phyloP scores from a whole-genome alignment of 1,140 invertebrate species.

The Oreohelix idahoensis region DNA sequence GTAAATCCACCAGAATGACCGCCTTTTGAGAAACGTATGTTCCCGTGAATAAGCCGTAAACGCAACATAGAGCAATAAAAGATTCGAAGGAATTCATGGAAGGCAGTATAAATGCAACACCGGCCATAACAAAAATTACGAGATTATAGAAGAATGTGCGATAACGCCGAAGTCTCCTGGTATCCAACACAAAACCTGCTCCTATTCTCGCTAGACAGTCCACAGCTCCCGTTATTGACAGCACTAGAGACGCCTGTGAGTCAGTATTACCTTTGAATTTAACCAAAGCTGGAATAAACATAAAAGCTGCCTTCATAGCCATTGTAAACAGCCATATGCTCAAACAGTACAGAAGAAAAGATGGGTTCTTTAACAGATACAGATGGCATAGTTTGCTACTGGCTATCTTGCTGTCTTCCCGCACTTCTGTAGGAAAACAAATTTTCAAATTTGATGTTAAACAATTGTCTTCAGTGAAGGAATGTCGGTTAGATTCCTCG shows the following conservation, averaged over 20 bases:
- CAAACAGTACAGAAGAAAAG: constrained; percentile 57
- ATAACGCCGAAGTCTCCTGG: constrained; percentile 49
- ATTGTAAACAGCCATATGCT: constrained; percentile 60
- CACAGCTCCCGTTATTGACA: constrained; percentile 56
- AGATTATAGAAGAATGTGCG: constrained; percentile 56
- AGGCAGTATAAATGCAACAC: constrained; percentile 51
- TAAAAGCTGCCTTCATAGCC: constrained; percentile 58
- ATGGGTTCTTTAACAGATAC: constrained; percentile 55
- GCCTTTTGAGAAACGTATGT: constrained; percentile 88
- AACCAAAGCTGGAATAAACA: constrained; percentile 64
- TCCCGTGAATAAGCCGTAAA: constrained; percentile 54
- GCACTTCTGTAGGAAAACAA: constrained; percentile 34
- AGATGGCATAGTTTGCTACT: constrained; percentile 52
- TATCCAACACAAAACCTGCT: constrained; percentile 56
- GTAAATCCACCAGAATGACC: constrained; percentile 90
- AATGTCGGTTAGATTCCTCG: not conserved
- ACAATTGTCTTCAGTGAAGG: not conserved
- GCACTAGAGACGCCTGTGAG: constrained; percentile 49
- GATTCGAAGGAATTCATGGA: constrained; percentile 44
- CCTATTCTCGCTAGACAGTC: constrained; percentile 56
- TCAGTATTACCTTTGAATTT: constrained; percentile 51
- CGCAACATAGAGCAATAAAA: constrained; percentile 47
- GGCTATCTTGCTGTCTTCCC: not conserved
- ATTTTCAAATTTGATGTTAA: constrained; percentile 18
- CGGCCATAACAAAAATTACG: constrained; percentile 52